Percentiles rank a stretch among this genome's conserved stretches.
Evolutionary conservation across 1,140 invertebrate species (phyloP).

Genomic region (Achroia grisella): DNA sequence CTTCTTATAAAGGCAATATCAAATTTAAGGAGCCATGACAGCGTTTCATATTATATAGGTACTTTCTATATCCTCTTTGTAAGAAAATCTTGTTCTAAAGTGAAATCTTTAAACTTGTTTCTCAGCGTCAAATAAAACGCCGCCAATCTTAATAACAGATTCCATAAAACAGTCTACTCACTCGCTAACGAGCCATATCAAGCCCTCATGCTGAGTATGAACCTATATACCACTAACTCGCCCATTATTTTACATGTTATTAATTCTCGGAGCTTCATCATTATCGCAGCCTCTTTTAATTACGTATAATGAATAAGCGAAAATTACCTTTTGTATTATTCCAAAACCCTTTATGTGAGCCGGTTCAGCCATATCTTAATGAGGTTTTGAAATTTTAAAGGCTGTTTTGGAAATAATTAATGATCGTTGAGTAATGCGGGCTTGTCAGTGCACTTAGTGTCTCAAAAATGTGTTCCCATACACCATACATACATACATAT

Average conservation of each 20-base stretch:
- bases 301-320: conserved; percentile 41
- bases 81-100: too few species aligned
- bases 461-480: too few species aligned
- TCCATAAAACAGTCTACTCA: too few species aligned
- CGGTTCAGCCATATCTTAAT: conserved; percentile 35
- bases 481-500: too few species aligned
- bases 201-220: conserved; percentile 6
- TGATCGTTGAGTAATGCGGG: conserved; percentile 29
- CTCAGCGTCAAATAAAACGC: too few species aligned
- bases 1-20: too few species aligned
- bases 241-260: conserved; percentile 25
- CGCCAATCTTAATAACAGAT: too few species aligned
- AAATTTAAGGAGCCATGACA: too few species aligned
- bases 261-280: conserved; percentile 26
- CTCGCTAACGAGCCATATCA: conserved; percentile 1
- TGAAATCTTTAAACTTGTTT: too few species aligned
- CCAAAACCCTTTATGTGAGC: conserved; percentile 27
- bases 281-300: conserved; percentile 33
- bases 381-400: conserved; percentile 54
- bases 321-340: conserved; percentile 41
- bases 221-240: conserved; percentile 16
- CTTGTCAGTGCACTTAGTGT: too few species aligned
- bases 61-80: too few species aligned
- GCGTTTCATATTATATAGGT: too few species aligned
- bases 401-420: conserved; percentile 51